A percentile compares a stretch with the other conserved stretches of the same genome.
phyloP scores from a whole-genome alignment of 1,140 invertebrate species.

The Drosophila albomicans region DNA sequence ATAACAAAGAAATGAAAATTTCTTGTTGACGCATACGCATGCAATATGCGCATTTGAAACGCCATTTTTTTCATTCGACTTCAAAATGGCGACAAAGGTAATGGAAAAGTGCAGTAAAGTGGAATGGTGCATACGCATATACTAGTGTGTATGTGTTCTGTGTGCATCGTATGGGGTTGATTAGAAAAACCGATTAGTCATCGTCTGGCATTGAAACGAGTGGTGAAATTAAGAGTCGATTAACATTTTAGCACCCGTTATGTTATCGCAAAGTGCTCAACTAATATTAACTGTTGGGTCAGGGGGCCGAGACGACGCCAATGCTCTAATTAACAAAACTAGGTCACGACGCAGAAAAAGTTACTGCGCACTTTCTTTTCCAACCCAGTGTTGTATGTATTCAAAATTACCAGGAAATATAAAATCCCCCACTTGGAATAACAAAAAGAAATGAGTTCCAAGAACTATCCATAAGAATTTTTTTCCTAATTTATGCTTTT shows the following conservation, averaged over 20 bases:
- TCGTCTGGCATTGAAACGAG: background rate
- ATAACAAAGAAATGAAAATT: background rate
- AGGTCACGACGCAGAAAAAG: conserved; percentile 47
- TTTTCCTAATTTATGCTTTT: too few species aligned
- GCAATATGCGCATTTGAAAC: background rate
- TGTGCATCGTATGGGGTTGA: conserved; percentile 5
- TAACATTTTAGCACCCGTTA: background rate
- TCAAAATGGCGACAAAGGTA: conserved; percentile 42
- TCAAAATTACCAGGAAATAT: background rate
- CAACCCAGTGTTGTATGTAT: background rate
- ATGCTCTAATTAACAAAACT: conserved; percentile 25
- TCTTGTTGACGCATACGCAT: background rate
- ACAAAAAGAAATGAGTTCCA: too few species aligned
- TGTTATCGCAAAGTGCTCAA: conserved; percentile 7
- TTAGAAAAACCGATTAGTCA: conserved; percentile 27
- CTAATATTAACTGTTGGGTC: background rate
- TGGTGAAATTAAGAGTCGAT: conserved; percentile 22
- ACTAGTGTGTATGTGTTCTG: background rate
- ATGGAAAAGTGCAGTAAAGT: conserved; percentile 24
- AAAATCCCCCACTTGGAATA: too few species aligned
- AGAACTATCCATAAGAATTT: too few species aligned
- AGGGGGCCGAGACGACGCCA: background rate
- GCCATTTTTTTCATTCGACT: conserved; percentile 31
- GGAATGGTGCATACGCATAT: background rate
- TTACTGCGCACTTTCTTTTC: conserved; percentile 43